These are phyloP conservation scores for Eilema sororculum DNA, from an alignment of 2,888 invertebrate genomes.

Conservation along the genomic window DNA sequence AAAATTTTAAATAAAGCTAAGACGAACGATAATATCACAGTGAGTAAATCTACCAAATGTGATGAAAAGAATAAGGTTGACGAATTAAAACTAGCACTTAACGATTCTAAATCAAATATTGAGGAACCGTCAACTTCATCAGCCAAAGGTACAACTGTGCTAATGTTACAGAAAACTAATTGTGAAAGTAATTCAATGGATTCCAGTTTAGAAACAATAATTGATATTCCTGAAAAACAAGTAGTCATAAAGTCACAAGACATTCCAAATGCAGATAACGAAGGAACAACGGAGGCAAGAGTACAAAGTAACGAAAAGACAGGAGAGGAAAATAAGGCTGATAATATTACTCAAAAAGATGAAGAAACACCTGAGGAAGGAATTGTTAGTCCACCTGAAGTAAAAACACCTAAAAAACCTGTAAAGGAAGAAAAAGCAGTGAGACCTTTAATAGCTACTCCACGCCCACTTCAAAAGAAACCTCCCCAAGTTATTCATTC, in stretches of 20 bases:
- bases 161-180: neutral
- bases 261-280: constrained; percentile 68
- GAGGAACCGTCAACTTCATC: constrained; percentile 19
- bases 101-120: constrained; percentile 8
- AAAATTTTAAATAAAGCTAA: constrained; percentile 29
- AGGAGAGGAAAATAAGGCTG: constrained; percentile 68
- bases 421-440: constrained; percentile 86
- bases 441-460: constrained; percentile 88
- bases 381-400: constrained; percentile 30
- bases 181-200: constrained; percentile 7
- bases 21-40: constrained; percentile 12
- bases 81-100: constrained; percentile 15
- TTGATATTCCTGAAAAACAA: constrained; percentile 35
- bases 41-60: constrained; percentile 10
- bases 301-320: constrained; percentile 45
- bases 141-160: neutral
- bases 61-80: constrained; percentile 30
- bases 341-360: constrained; percentile 50
- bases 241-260: constrained; percentile 58
- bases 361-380: constrained; percentile 53
- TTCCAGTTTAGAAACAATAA: constrained; percentile 3
- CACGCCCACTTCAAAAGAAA: constrained; percentile 88
- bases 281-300: constrained; percentile 42
- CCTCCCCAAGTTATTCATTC: constrained; percentile 76
- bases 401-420: constrained; percentile 61